phyloP scores from a whole-genome alignment of 2,888 invertebrate species.

The Rhorus exstirpatorius region DNA sequence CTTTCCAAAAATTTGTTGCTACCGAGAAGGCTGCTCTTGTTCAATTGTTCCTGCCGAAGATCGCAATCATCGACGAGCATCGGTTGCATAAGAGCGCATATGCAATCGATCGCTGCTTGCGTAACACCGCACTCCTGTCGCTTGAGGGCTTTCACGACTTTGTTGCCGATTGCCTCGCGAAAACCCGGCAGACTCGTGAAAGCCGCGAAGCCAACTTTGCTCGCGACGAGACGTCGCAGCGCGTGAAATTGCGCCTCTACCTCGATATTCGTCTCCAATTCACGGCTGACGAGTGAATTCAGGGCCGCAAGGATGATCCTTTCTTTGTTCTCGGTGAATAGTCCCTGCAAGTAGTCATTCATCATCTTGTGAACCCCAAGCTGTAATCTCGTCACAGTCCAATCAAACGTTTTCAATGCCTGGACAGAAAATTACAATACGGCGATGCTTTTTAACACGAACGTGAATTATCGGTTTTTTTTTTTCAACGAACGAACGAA shows the following conservation, averaged over 20 bases:
- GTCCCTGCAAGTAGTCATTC: conserved; percentile 90
- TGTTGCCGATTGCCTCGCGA: conserved; percentile 97
- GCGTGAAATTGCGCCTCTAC: conserved; percentile 98
- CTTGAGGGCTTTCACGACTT: conserved; percentile 96
- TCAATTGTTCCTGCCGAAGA: conserved; percentile 98
- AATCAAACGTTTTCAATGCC: conserved; percentile 83
- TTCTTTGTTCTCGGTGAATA: conserved; percentile 99
- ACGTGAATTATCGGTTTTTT: background rate
- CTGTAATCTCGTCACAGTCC: conserved; percentile 83
- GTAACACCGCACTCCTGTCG: conserved; percentile 96
- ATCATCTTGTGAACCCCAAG: conserved; percentile 79
- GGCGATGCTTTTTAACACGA: too few relatives aligned
- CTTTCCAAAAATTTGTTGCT: conserved; percentile 97
- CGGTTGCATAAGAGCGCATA: conserved; percentile 99
- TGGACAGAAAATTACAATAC: conserved; percentile 78
- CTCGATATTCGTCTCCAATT: conserved; percentile 89
- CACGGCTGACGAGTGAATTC: conserved; percentile 93
- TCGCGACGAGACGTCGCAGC: conserved; percentile 96
- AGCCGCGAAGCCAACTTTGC: conserved; percentile 98
- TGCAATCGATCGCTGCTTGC: conserved; percentile 98
- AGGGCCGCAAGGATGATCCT: conserved; percentile 97
- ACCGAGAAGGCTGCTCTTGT: conserved; percentile 97
- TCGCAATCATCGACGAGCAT: conserved; percentile 99
- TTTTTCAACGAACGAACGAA: too few relatives aligned
- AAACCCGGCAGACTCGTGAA: conserved; percentile 96